phyloP scores from a whole-genome alignment of 2,113 vertebrate species.

The Hemiprocne comata region DNA sequence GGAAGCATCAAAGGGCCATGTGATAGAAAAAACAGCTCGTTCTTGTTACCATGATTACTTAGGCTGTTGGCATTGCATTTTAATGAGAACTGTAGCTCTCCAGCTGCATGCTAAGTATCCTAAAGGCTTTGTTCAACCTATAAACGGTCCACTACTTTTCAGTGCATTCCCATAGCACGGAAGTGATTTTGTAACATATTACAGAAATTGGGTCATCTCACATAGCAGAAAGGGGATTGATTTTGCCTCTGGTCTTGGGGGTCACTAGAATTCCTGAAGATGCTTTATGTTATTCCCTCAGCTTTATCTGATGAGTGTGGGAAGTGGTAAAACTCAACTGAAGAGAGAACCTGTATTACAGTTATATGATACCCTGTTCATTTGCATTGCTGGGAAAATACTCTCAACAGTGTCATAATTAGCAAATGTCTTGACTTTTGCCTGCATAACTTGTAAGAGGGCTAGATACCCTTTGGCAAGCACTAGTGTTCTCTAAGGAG shows the following conservation, averaged over 20 bases:
- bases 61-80: conserved; percentile 47
- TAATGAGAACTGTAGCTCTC: conserved; percentile 26
- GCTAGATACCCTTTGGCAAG: neutral
- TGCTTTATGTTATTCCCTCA: neutral
- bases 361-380: neutral
- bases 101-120: neutral
- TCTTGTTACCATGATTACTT: conserved; percentile 61
- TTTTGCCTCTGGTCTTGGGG: neutral
- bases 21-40: conserved; percentile 60
- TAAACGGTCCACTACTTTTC: neutral
- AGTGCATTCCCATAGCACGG: neutral
- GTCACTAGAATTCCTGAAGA: neutral
- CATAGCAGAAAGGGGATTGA: neutral
- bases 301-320: neutral
- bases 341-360: neutral
- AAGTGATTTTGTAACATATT: neutral
- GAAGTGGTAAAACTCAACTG: neutral
- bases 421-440: neutral
- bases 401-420: neutral
- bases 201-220: neutral
- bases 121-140: conserved; percentile 1
- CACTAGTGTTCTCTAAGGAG: neutral
- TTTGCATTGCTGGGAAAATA: neutral
- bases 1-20: conserved; percentile 62
- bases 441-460: neutral